Percentiles rank a stretch among this genome's conserved stretches.
These are phyloP conservation scores for Scytalopus superciliaris DNA, from an alignment of 2,113 vertebrate genomes.

Conservation along the genomic window DNA sequence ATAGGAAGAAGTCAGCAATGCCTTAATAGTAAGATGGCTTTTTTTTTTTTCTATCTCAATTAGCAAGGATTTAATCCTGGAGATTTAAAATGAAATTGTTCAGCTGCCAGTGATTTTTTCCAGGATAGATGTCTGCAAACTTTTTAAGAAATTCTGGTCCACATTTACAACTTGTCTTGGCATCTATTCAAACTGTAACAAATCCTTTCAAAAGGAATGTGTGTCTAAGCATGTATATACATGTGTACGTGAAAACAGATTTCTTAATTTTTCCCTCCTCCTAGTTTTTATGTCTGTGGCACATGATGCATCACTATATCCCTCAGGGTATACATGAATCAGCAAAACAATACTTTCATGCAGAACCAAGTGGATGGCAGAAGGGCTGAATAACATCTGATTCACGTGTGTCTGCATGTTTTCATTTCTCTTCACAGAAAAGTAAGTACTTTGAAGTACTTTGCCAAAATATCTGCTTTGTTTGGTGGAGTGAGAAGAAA, in stretches of 20 bases:
- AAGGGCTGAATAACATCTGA: not conserved
- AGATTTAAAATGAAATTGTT: not conserved
- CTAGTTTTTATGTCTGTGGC: not conserved
- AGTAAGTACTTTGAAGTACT: not conserved
- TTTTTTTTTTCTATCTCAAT: not conserved
- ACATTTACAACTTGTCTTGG: not conserved
- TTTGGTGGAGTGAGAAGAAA: not conserved
- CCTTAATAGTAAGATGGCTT: not conserved
- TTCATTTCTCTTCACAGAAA: not conserved
- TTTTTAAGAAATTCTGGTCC: not conserved
- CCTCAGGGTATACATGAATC: not conserved
- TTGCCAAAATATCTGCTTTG: not conserved
- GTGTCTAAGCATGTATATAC: not conserved
- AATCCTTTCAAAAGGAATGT: not conserved
- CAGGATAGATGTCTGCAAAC: not conserved
- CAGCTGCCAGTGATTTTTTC: not conserved
- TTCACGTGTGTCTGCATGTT: not conserved
- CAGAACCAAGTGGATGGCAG: not conserved
- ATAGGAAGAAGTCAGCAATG: not conserved
- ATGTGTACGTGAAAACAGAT: not conserved
- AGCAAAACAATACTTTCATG: not conserved
- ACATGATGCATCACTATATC: not conserved
- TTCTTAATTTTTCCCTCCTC: not conserved
- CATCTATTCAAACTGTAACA: not conserved
- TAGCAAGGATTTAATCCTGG: not conserved